Base-by-base conservation (phyloP, 2,797 vertebrate genomes). In the Brachyrhaphis roseni region DNA sequence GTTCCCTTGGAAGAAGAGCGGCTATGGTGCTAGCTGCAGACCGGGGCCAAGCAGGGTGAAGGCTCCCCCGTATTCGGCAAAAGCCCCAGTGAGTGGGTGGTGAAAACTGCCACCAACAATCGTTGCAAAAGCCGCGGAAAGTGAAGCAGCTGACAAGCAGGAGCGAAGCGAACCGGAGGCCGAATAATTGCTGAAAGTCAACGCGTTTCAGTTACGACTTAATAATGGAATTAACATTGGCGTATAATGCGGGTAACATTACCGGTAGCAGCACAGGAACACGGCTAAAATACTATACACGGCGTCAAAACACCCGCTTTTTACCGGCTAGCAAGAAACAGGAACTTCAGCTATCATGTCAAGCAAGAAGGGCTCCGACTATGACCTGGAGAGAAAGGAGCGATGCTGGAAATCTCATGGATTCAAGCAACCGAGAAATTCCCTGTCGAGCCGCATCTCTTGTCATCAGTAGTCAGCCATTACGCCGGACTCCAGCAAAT, bases 71-170 rank as follows among this genome's bases (percentile, higher is more conserved):
- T 83, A 81, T 81, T 64, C 81, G 34, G 82, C 82, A 86, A 89
- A 92, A 90, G 18, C 4, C 39, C 88, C 85, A 85, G 72, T 70
- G 78, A 89, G 81, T 79, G 86, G 77, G 85, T 55, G 84, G 80
- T 72, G 72, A 41, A 74, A 80, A 11, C 78, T 39, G 80, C 87
- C 81, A 89, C 89, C 84, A 87, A 89, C 81, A 75, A 76, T 87
- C 82, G 84, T 74, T 23, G 85, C 78, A 93, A 91, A 93, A 93
- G 88, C 92, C 91, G 91, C 93, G 91, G 91, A 93, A 93, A 94
- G 77, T 73, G 41, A 80, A 86, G 87, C 89, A 85, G 91, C 83
- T 90, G 88, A 91, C 85, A 84, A 82, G 57, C 34, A 77, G 10
- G 74, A 68, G 45, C 31, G 28, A 28, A 13, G 76, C 70, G 16